phyloP scores from a whole-genome alignment of 2,113 vertebrate genomes.

The Thinocorus orbignyianus region DNA sequence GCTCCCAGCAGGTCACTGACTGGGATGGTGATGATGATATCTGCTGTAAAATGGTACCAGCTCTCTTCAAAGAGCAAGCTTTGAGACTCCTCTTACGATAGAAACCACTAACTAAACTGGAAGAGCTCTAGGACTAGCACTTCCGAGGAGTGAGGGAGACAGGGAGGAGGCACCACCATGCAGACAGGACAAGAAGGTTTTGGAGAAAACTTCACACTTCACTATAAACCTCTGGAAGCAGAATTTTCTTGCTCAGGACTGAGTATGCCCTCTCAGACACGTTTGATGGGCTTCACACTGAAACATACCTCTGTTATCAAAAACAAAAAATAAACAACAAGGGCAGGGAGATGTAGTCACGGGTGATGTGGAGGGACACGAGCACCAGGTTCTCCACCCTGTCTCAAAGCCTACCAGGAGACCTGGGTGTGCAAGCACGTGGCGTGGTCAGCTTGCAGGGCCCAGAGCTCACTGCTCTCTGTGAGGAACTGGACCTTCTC shows the following conservation, averaged over 20 bases:
- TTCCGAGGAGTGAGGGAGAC: neutral
- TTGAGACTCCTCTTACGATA: neutral
- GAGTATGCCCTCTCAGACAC: slow-evolving; percentile 22
- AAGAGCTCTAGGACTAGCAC: neutral
- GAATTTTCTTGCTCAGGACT: slow-evolving; percentile 57
- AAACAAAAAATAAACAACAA: neutral
- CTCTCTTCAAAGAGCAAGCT: neutral
- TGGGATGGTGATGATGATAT: neutral
- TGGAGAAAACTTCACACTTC: neutral
- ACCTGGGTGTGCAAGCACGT: neutral
- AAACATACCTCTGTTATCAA: slow-evolving; percentile 59
- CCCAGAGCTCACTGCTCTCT: neutral
- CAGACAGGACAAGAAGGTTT: neutral
- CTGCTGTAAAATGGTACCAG: slow-evolving; percentile 11
- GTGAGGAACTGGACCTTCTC: neutral
- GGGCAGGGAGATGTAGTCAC: slow-evolving; percentile 27
- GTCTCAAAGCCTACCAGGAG: neutral
- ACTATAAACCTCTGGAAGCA: slow-evolving; percentile 16
- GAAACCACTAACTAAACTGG: slow-evolving; percentile 13
- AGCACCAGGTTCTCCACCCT: neutral
- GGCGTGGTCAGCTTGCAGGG: neutral
- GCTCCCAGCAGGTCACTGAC: slow-evolving; percentile 19
- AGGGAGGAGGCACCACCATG: neutral
- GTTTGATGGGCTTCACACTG: slow-evolving; percentile 30
- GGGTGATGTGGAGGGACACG: neutral